A percentile compares a stretch with the other conserved stretches of the same genome.
These are phyloP conservation scores for Zosterops borbonicus DNA, from an alignment of 2,113 vertebrate species.

Conservation along the genomic window DNA sequence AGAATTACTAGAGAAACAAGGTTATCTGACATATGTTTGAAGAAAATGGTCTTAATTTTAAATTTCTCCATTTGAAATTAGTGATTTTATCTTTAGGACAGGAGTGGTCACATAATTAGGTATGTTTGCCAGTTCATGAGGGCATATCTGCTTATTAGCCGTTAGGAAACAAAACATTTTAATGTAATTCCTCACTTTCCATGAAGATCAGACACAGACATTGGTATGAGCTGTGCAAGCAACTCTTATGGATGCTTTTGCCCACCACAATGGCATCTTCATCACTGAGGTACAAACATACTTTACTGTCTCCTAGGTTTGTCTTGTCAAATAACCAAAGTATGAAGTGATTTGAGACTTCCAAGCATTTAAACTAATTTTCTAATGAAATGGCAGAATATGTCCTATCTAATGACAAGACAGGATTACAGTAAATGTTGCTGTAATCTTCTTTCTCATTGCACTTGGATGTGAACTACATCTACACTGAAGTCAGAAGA, in stretches of 20 bases:
- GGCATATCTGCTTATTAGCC: not conserved
- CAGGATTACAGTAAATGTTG: not conserved
- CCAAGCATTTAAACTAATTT: not conserved
- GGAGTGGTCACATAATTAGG: not conserved
- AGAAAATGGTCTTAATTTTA: not conserved
- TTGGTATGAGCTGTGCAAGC: not conserved
- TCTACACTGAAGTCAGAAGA: not conserved
- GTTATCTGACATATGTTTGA: rapidly evolving
- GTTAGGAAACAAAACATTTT: not conserved
- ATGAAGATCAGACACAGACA: not conserved
- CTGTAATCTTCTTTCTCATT: not conserved
- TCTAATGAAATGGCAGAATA: not conserved
- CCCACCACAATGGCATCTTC: not conserved
- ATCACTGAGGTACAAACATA: not conserved
- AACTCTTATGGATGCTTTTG: not conserved
- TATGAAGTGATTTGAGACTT: not conserved
- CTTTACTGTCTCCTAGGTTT: not conserved
- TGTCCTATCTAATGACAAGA: not conserved
- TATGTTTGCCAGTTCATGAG: not conserved
- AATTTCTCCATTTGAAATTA: not conserved
- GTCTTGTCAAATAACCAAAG: not conserved
- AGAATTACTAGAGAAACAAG: not conserved
- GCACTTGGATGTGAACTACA: not conserved
- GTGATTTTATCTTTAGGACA: not conserved
- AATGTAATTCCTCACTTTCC: not conserved